phyloP scores from a whole-genome alignment of 2,797 vertebrate genomes.

The Gymnopithys bicolor region DNA sequence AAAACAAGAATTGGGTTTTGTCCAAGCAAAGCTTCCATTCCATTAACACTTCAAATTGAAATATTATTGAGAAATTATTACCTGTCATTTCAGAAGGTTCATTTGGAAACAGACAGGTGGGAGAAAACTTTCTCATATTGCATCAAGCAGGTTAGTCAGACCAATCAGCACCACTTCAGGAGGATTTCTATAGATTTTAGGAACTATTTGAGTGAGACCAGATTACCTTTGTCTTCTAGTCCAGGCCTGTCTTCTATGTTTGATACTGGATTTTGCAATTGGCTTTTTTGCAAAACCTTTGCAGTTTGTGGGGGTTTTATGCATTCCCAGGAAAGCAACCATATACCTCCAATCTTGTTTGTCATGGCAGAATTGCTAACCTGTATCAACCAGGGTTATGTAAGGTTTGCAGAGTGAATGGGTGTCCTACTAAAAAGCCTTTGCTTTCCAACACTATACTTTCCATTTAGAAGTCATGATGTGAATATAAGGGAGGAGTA shows the following conservation, averaged over 20 bases:
- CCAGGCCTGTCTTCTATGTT: neutral
- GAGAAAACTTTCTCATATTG: neutral
- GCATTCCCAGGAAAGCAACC: neutral
- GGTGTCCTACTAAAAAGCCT: neutral
- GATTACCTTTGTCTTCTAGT: neutral
- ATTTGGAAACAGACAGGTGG: neutral
- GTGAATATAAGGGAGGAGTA: neutral
- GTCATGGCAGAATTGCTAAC: neutral
- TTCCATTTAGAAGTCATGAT: neutral
- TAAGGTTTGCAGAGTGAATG: rapidly evolving
- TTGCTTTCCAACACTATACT: neutral
- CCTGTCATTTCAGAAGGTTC: neutral
- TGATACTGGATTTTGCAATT: neutral
- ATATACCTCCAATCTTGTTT: neutral
- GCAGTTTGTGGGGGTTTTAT: neutral
- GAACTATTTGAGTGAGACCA: neutral
- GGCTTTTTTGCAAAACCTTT: neutral
- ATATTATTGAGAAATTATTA: neutral
- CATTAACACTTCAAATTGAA: neutral
- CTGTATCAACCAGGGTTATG: neutral
- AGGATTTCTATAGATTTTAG: neutral
- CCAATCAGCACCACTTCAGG: neutral
- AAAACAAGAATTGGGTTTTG: neutral
- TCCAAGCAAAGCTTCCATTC: neutral
- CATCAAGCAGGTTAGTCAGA: neutral